phyloP scores from a whole-genome alignment of 2,797 vertebrate species.

The Enteromius mattozi region DNA sequence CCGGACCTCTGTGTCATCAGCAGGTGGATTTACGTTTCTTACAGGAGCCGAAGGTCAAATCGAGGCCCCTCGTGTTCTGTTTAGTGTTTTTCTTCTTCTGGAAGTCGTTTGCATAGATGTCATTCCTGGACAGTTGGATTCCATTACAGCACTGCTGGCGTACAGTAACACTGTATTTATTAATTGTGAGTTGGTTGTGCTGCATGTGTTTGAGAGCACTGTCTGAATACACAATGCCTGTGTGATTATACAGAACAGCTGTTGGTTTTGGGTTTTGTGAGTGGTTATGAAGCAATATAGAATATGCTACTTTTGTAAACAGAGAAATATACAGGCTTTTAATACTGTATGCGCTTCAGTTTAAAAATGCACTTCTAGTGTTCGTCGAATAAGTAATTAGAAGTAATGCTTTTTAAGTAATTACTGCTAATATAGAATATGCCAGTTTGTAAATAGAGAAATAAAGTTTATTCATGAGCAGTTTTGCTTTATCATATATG shows the following conservation, averaged over 20 bases:
- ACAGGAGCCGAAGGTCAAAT: background rate
- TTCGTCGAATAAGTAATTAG: background rate
- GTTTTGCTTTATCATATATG: background rate
- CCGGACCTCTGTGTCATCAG: slow-evolving; percentile 31
- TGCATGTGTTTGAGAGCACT: background rate
- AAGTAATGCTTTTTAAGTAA: background rate
- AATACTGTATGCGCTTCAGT: background rate
- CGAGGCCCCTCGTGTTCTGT: slow-evolving; percentile 4
- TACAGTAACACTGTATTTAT: slow-evolving; percentile 32
- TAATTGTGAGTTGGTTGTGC: background rate
- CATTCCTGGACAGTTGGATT: slow-evolving; percentile 5
- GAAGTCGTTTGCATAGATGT: background rate
- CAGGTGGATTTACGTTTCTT: slow-evolving; percentile 38
- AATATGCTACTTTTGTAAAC: slow-evolving; percentile 33
- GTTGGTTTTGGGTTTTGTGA: slow-evolving; percentile 13
- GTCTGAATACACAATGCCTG: slow-evolving; percentile 6
- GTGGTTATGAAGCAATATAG: slow-evolving; percentile 5
- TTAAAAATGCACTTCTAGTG: background rate
- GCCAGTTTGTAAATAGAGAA: background rate
- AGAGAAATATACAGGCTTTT: background rate
- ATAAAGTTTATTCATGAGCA: background rate
- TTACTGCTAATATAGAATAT: background rate
- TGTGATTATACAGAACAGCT: slow-evolving; percentile 8
- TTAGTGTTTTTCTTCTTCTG: background rate
- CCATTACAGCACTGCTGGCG: slow-evolving; percentile 6